Evolutionary conservation across 1,140 invertebrate genomes (phyloP).

Genomic region (Drosophila carrolli): DNA sequence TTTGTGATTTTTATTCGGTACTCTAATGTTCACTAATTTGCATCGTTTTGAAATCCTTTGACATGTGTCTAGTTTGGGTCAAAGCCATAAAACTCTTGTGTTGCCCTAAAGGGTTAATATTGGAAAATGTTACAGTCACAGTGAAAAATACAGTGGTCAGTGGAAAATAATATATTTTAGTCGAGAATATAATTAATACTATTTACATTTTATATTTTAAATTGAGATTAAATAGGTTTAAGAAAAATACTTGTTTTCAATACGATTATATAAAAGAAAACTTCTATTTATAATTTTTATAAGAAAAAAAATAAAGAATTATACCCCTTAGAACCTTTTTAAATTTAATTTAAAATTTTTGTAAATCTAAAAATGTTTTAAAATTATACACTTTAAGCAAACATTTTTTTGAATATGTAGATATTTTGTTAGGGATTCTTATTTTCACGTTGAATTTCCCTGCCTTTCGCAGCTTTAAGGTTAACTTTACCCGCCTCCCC

Average conservation of each 20-base stretch:
- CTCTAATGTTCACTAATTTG: constrained; percentile 58
- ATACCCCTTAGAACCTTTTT: no score
- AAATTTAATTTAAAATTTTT: no score
- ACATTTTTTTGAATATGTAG: no score
- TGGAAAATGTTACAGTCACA: neutral
- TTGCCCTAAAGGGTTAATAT: constrained; percentile 5
- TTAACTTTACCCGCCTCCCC: constrained; percentile 8
- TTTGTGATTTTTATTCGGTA: constrained; percentile 23
- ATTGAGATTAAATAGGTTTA: no score
- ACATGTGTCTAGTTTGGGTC: constrained; percentile 58
- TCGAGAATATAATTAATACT: neutral
- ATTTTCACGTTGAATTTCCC: no score
- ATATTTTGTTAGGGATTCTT: neutral
- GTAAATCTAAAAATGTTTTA: no score
- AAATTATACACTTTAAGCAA: no score
- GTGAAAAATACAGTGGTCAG: neutral
- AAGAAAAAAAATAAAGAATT: no score
- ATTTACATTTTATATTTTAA: no score
- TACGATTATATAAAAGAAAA: no score
- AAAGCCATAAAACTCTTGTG: constrained; percentile 24
- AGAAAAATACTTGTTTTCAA: no score
- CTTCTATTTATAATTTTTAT: no score
- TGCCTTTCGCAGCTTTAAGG: neutral
- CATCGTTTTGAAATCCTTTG: constrained; percentile 43
- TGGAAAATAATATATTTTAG: neutral